Evolutionary conservation across 2,113 vertebrate species (phyloP).

Genomic region (Ondatra zibethicus): DNA sequence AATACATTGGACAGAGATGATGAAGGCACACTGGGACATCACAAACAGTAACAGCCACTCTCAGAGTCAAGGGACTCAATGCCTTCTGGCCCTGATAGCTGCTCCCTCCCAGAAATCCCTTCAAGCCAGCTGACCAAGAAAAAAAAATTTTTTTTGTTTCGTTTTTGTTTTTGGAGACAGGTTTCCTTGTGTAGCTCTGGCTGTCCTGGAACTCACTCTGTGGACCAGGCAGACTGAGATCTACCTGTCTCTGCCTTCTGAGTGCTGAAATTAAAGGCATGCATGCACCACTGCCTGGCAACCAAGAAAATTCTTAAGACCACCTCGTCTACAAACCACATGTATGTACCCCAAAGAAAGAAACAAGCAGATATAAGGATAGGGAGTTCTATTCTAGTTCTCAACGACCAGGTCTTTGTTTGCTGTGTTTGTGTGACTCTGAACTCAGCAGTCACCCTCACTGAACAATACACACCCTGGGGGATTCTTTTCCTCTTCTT

Average conservation of each 20-base stretch:
- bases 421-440: neutral
- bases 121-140: neutral
- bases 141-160: no score
- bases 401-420: neutral
- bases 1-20: neutral
- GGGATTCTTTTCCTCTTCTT: neutral
- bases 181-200: no score
- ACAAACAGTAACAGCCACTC: neutral
- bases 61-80: neutral
- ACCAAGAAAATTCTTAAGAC: neutral
- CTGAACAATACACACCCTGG: neutral
- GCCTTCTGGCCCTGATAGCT: neutral
- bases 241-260: no score
- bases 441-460: neutral
- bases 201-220: no score
- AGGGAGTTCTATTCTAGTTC: neutral
- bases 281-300: no score
- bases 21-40: neutral
- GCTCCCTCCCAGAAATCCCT: neutral
- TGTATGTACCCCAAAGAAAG: neutral
- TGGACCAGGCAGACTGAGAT: no score
- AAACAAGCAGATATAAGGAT: neutral
- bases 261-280: no score
- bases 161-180: no score
- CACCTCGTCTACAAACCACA: neutral